Conservation (phyloP, 2,797 vertebrate species). For the Clarias platycephalus region DNA sequence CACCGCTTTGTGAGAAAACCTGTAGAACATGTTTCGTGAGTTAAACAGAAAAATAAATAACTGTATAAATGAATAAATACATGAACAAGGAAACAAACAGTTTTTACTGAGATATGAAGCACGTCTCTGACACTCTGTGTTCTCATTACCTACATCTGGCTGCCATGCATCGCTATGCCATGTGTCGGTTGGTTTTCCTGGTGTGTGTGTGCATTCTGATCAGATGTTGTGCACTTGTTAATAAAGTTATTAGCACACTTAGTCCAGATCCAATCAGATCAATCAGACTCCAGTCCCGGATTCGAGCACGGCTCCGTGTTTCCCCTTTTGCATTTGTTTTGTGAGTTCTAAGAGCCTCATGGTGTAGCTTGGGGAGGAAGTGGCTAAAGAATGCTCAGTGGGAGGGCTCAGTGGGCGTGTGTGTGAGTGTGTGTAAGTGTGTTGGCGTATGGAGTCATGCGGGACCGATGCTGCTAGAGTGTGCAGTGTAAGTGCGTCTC, state of each 20-base stretch:
- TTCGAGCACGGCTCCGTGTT: background rate
- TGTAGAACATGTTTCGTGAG: slow-evolving; percentile 17
- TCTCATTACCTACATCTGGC: background rate
- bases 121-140: background rate
- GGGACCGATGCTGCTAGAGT: slow-evolving; percentile 35
- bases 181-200: background rate
- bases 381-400: slow-evolving; percentile 45
- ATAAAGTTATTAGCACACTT: background rate
- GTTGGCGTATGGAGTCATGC: slow-evolving; percentile 39
- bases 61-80: too few relatives aligned
- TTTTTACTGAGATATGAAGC: background rate
- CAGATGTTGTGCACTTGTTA: background rate
- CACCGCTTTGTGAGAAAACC: background rate
- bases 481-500: slow-evolving; percentile 39
- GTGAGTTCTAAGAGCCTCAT: slow-evolving; percentile 4
- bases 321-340: background rate
- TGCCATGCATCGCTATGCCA: background rate
- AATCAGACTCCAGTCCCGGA: background rate
- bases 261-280: background rate
- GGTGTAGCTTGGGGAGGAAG: slow-evolving; percentile 54
- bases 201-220: background rate
- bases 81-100: background rate
- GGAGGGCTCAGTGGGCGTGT: slow-evolving; percentile 42
- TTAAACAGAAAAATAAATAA: too few relatives aligned
- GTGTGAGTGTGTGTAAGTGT: slow-evolving; percentile 43